Percentiles rank a stretch among this genome's conserved stretches.
Conservation (phyloP, 1,140 invertebrate genomes). For the Venustaconcha ellipsiformis region DNA sequence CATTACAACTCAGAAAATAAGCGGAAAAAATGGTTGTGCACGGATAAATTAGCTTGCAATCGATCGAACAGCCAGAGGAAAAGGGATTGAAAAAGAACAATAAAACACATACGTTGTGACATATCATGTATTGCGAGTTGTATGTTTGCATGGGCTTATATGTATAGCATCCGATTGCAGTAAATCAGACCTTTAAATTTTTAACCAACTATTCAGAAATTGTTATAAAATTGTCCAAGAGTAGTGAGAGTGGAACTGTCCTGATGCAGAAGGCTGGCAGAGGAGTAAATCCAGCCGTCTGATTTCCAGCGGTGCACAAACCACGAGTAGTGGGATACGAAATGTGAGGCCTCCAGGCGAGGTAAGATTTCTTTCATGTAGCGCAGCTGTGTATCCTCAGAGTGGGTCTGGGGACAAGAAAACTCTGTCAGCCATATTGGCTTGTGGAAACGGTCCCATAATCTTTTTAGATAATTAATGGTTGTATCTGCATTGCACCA, state of each 20-base stretch:
- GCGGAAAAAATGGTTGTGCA: too few species aligned
- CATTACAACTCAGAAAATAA: too few species aligned
- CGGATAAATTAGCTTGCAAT: too few species aligned
- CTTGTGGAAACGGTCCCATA: conserved; percentile 28
- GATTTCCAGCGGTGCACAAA: conserved; percentile 2
- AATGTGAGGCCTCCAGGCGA: conserved; percentile 1
- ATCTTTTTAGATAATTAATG: conserved; percentile 17
- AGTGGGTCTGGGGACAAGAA: conserved; percentile 19
- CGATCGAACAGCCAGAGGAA: too few species aligned
- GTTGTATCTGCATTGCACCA: conserved; percentile 20
- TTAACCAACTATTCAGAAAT: conserved; percentile 2
- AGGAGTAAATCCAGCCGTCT: conserved; percentile 4
- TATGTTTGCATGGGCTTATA: too few species aligned
- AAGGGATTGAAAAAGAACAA: too few species aligned
- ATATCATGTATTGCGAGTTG: too few species aligned
- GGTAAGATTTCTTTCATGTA: conserved; percentile 31
- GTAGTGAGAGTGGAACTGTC: conserved; percentile 21
- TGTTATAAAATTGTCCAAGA: conserved; percentile 32
- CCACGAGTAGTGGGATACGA: conserved; percentile 16
- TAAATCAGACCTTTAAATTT: too few species aligned
- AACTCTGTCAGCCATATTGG: conserved; percentile 36
- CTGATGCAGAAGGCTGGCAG: conserved; percentile 25
- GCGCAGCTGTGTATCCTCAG: conserved; percentile 13
- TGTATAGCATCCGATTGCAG: too few species aligned
- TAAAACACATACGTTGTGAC: too few species aligned